Evolutionary conservation across 2,888 invertebrate genomes (phyloP).

Genomic region (Opisthograptis luteolata): DNA sequence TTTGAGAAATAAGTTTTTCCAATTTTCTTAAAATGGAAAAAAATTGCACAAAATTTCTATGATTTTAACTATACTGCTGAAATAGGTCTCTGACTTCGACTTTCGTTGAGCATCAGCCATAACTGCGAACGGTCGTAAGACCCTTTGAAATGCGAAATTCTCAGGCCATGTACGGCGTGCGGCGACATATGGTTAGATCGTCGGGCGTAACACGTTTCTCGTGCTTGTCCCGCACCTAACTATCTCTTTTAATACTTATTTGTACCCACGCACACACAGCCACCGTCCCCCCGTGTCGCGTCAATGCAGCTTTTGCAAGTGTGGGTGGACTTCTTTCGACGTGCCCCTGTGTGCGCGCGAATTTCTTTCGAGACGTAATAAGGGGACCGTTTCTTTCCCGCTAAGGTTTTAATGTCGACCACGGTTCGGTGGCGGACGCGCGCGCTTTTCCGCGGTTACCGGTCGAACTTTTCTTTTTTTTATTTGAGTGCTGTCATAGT

Average conservation of each 20-base stretch:
- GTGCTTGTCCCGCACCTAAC: slow-evolving; percentile 74
- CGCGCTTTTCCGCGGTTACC: slow-evolving; percentile 78
- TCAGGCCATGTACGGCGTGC: slow-evolving; percentile 39
- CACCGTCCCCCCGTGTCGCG: slow-evolving; percentile 65
- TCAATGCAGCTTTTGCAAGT: slow-evolving; percentile 58
- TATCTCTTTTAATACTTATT: slow-evolving; percentile 84
- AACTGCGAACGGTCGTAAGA: slow-evolving; percentile 13
- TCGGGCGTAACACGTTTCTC: slow-evolving; percentile 53
- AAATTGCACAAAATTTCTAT: too few relatives aligned
- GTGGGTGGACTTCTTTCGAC: slow-evolving; percentile 80
- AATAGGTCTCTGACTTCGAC: too few relatives aligned
- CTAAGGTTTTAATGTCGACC: slow-evolving; percentile 84
- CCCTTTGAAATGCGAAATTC: slow-evolving; percentile 46
- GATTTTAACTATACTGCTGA: too few relatives aligned
- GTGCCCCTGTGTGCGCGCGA: slow-evolving; percentile 76
- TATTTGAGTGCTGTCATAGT: slow-evolving; percentile 20
- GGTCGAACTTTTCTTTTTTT: slow-evolving; percentile 61
- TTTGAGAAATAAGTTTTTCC: too few relatives aligned
- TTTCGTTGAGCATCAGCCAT: not conserved
- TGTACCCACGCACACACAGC: slow-evolving; percentile 71
- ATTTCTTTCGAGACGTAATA: slow-evolving; percentile 85
- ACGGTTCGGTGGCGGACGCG: slow-evolving; percentile 82
- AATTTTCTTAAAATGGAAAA: too few relatives aligned
- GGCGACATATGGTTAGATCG: slow-evolving; percentile 55
- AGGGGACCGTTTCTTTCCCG: slow-evolving; percentile 84